A percentile compares a stretch with the other conserved stretches of the same genome.
Evolutionary conservation across 2,113 vertebrate genomes (phyloP).

Genomic region (Ardeotis arabs): DNA sequence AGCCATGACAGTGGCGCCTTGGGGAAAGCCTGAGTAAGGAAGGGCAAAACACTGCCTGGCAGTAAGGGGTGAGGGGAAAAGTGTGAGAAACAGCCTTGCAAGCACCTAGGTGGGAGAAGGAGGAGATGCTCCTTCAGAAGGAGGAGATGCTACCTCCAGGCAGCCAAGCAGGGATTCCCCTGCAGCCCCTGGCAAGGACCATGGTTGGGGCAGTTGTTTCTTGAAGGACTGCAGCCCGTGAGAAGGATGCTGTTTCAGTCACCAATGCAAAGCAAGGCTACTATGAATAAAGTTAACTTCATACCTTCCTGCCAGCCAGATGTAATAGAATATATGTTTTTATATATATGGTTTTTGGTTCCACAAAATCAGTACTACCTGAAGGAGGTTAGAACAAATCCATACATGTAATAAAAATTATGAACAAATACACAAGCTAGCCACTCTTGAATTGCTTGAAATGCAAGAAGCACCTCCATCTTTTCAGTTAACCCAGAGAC

Average conservation of each 20-base stretch:
- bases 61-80: background rate
- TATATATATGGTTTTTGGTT: background rate
- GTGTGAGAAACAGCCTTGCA: background rate
- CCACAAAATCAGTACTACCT: background rate
- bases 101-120: rapidly evolving
- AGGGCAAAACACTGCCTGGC: rapidly evolving
- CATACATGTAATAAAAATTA: background rate
- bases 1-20: rapidly evolving
- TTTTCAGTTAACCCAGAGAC: background rate
- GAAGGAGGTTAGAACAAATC: background rate
- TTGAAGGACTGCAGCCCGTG: background rate
- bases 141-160: background rate
- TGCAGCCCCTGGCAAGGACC: background rate
- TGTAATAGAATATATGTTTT: background rate
- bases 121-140: background rate
- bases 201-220: background rate
- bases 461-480: background rate
- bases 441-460: background rate
- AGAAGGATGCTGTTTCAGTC: background rate
- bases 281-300: background rate
- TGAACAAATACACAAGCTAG: background rate
- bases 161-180: rapidly evolving
- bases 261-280: background rate
- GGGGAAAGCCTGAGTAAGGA: rapidly evolving
- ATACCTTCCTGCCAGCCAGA: background rate